Conservation (phyloP, 2,797 vertebrate genomes). For the Otolemur crassicaudatus region DNA sequence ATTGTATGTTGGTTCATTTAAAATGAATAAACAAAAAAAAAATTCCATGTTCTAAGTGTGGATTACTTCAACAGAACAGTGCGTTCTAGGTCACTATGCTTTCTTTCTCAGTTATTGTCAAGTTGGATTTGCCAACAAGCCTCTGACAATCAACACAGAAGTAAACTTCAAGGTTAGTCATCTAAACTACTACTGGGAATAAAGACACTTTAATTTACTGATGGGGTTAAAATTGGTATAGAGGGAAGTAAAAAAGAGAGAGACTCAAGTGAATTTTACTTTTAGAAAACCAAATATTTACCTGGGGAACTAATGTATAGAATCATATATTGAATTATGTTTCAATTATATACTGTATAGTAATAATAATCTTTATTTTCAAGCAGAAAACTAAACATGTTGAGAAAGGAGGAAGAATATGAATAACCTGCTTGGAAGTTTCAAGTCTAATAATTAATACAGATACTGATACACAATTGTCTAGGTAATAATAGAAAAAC, state of each 20-base stretch:
- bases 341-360: slow-evolving; percentile 21
- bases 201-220: slow-evolving; percentile 50
- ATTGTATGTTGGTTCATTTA: slow-evolving; percentile 82
- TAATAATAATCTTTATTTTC: slow-evolving; percentile 39
- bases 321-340: slow-evolving; percentile 56
- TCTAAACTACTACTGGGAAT: slow-evolving; percentile 78
- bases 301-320: not conserved
- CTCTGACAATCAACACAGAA: slow-evolving; percentile 83
- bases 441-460: slow-evolving; percentile 76
- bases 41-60: slow-evolving; percentile 69
- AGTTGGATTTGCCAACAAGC: slow-evolving; percentile 82
- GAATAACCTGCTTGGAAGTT: slow-evolving; percentile 63
- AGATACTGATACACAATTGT: slow-evolving; percentile 83
- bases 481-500: slow-evolving; percentile 82
- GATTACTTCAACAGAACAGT: slow-evolving; percentile 81
- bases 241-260: not conserved
- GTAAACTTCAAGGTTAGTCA: slow-evolving; percentile 81
- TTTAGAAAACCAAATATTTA: not conserved
- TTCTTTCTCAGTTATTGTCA: slow-evolving; percentile 82
- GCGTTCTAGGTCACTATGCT: slow-evolving; percentile 84
- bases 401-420: slow-evolving; percentile 65
- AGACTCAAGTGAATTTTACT: not conserved
- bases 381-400: slow-evolving; percentile 36
- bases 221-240: not conserved
- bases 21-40: slow-evolving; percentile 69